Conservation (phyloP, 1,140 invertebrate species). For the Littorina saxatilis region DNA sequence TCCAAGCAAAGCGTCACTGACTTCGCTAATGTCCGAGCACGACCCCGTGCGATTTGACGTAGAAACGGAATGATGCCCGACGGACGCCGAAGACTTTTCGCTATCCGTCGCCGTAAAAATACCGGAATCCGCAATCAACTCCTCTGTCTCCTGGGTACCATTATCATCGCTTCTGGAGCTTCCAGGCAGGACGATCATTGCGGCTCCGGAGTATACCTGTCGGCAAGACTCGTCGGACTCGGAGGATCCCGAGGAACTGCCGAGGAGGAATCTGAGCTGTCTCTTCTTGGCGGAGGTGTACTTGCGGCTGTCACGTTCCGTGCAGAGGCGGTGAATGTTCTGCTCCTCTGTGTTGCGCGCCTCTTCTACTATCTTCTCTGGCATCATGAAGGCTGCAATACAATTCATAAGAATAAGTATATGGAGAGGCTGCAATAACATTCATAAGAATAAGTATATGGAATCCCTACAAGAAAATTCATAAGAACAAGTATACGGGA, state of each 20-base stretch:
- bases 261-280: slow-evolving; percentile 9
- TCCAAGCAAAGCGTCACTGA: neutral
- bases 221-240: neutral
- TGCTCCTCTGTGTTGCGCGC: neutral
- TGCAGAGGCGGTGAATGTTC: slow-evolving; percentile 17
- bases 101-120: neutral
- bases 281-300: slow-evolving; percentile 16
- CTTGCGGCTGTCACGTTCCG: slow-evolving; percentile 11
- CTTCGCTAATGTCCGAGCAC: neutral
- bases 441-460: too few species aligned
- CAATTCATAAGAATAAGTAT: too few species aligned
- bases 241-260: slow-evolving; percentile 8
- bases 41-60: neutral
- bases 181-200: neutral
- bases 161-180: neutral
- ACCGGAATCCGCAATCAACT: neutral
- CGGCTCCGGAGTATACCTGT: neutral
- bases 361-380: slow-evolving; percentile 18
- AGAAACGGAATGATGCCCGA: neutral
- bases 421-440: too few species aligned
- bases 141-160: neutral
- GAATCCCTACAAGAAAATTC: too few species aligned
- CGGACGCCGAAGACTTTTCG: neutral
- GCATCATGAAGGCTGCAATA: neutral
- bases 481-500: too few species aligned